A percentile compares a stretch with the other conserved stretches of the same genome.
phyloP scores from a whole-genome alignment of 2,113 vertebrate species.

The Alexandromys fortis region DNA sequence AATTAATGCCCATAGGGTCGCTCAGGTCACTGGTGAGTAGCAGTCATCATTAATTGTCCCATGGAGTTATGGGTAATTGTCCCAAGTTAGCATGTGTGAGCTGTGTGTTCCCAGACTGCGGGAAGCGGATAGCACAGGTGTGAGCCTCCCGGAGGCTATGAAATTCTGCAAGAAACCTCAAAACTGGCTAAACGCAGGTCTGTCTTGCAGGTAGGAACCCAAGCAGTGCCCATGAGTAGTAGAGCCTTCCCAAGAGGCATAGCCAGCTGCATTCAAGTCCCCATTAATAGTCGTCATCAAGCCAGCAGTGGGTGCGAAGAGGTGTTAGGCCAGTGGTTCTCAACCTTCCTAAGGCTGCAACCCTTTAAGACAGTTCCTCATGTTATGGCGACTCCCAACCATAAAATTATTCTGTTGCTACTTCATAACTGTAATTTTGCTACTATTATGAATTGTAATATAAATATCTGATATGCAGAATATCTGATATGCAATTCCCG shows the following conservation, averaged over 20 bases:
- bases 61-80: rapidly evolving
- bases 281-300: background rate
- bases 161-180: background rate
- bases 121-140: background rate
- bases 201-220: background rate
- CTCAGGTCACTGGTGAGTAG: background rate
- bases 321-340: background rate
- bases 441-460: background rate
- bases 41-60: background rate
- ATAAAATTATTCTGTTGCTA: background rate
- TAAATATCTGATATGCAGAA: background rate
- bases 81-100: background rate
- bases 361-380: background rate
- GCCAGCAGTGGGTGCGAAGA: background rate
- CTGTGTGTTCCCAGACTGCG: background rate
- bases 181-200: background rate
- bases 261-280: background rate
- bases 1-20: background rate
- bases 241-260: background rate
- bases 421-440: background rate
- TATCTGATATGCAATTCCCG: background rate
- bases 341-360: background rate
- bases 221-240: background rate
- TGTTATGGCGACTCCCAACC: background rate
- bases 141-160: background rate